Percentiles rank a stretch among this genome's conserved stretches.
phyloP scores from a whole-genome alignment of 2,888 invertebrate species.

The Limenitis arthemis region DNA sequence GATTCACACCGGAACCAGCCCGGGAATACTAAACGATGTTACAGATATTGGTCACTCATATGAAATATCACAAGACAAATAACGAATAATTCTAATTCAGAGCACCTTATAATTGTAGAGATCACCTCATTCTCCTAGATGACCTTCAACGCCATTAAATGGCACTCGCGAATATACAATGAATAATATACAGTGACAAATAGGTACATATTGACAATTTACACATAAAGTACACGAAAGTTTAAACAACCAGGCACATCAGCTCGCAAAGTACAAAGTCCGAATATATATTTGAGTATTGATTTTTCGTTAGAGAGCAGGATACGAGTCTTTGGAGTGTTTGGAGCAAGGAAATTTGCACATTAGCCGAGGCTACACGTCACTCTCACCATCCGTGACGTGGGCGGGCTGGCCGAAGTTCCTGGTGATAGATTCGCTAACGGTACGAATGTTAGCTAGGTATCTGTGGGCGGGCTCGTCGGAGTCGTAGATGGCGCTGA shows the following conservation, averaged over 20 bases:
- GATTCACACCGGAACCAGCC: constrained; percentile 44
- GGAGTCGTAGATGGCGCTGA: constrained; percentile 87
- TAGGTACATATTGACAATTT: constrained; percentile 64
- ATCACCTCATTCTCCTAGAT: constrained; percentile 61
- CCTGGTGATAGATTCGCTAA: constrained; percentile 82
- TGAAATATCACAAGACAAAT: constrained; percentile 64
- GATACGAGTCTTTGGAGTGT: constrained; percentile 27
- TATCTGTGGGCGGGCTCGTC: constrained; percentile 76
- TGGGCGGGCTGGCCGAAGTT: constrained; percentile 81
- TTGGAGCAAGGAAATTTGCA: neutral
- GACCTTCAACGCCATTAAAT: constrained; percentile 59
- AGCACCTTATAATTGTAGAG: constrained; percentile 74
- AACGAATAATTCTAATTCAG: constrained; percentile 66
- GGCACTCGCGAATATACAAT: constrained; percentile 54
- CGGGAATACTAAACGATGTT: constrained; percentile 48
- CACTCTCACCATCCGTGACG: constrained; percentile 78
- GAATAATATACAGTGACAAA: constrained; percentile 58
- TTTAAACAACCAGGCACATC: constrained; percentile 49
- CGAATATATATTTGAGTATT: constrained; percentile 41
- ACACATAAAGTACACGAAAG: constrained; percentile 41
- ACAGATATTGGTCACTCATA: constrained; percentile 62
- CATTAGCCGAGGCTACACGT: constrained; percentile 60
- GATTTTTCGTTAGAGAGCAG: constrained; percentile 50
- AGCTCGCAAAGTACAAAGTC: constrained; percentile 21
- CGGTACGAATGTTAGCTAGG: constrained; percentile 80